Evolutionary conservation across 2,113 vertebrate genomes (phyloP), one percentile per base, ranked within the genome.

Genomic region (Silurus glanis): DNA sequence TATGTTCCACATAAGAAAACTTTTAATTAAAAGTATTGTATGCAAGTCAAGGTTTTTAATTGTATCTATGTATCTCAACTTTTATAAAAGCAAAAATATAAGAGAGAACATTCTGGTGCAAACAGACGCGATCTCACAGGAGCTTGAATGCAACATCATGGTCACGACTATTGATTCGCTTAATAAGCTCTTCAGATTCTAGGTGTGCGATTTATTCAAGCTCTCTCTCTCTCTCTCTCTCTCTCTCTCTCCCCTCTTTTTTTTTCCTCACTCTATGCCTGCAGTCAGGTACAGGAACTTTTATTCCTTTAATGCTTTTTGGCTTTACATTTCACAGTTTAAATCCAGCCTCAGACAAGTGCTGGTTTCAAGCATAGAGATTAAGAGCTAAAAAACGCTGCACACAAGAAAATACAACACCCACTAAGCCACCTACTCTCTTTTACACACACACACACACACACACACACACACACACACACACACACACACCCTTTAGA

Each of bases 201-300:
- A 56, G 7, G 16, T 79, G 25, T 79, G 53, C 7, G 0, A 79
- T 79, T 55, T n/a, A n/a, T 7, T 74, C 74, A 4, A 23, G 47
- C 56, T 76, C 80, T n/a, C 58, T 53, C 47, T 64, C 66, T 67
- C 66, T 67, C 66, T 67, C 66, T 67, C 66, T 67, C 23, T 67
- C 25, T 28, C 66, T 67, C 66, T 67, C 66, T 67, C 51, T 78
- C 74, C 53, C 69, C 3, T 37, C 37, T 37, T 2, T 37, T 2
- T 37, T 25, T 67, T 25, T 67, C 23, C 55, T 47, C 53, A 28
- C n/a, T 16, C 72, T 69, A 84, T 69, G 67, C 86, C 66, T 28
- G 45, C 19, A 82, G 74, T 87, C 61, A n/a, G 82, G 86, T 85
- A 88, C 84, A 75, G 47, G 23, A 23, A 75, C 85, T 89, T 85